These are phyloP conservation scores for Pogonomyrmex barbatus DNA, from an alignment of 1,140 invertebrate genomes.

Conservation along the genomic window DNA sequence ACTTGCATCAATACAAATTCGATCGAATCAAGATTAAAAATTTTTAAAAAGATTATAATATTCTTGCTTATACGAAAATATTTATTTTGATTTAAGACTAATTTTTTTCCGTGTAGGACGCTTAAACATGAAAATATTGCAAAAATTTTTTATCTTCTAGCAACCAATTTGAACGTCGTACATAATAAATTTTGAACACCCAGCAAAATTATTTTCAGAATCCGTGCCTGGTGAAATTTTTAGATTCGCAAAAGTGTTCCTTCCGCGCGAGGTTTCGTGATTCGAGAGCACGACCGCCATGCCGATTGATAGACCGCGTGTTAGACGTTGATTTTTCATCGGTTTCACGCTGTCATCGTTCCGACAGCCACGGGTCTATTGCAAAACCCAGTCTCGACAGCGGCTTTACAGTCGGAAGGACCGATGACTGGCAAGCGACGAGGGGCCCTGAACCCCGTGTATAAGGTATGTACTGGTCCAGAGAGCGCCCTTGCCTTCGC, in stretches of 20 bases:
- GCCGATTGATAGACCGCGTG: not conserved
- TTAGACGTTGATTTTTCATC: conserved; percentile 33
- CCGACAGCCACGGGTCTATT: conserved; percentile 29
- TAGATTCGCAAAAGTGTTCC: not conserved
- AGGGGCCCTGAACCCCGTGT: conserved; percentile 75
- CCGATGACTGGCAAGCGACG: conserved; percentile 74
- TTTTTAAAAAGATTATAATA: too few species aligned
- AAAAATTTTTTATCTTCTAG: too few species aligned
- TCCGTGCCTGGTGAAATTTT: too few species aligned
- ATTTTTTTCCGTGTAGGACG: too few species aligned
- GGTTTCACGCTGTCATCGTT: conserved; percentile 14
- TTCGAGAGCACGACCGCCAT: not conserved
- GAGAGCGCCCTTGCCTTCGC: conserved; percentile 73
- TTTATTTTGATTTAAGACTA: too few species aligned
- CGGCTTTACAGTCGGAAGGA: conserved; percentile 77
- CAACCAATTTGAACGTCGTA: too few species aligned
- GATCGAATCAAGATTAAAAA: too few species aligned
- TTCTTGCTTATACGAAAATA: too few species aligned
- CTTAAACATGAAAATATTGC: too few species aligned
- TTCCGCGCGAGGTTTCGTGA: not conserved
- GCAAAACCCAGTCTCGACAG: conserved; percentile 69
- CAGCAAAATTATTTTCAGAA: too few species aligned
- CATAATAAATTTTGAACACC: too few species aligned
- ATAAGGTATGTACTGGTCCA: conserved; percentile 79
- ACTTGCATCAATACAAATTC: too few species aligned